Percentiles rank a stretch among this genome's conserved stretches.
These are phyloP conservation scores for Epinephelus moara DNA, from an alignment of 2,113 vertebrate species.

Conservation along the genomic window DNA sequence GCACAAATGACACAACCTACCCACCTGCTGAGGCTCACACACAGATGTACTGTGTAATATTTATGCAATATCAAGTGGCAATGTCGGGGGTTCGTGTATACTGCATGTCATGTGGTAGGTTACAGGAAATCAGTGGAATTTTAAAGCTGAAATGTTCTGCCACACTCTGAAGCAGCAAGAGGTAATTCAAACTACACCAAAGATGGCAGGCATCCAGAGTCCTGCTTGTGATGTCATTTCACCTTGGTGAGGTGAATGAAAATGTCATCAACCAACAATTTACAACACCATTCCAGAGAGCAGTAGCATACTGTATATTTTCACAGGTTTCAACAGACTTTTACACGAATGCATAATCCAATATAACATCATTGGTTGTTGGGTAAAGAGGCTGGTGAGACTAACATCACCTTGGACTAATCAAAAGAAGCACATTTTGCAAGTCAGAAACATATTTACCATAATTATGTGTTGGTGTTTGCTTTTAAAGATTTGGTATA, in stretches of 20 bases:
- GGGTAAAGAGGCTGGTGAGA: neutral
- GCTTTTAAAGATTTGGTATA: neutral
- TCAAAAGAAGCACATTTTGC: neutral
- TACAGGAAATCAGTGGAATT: neutral
- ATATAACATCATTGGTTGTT: neutral
- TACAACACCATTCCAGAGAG: neutral
- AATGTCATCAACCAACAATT: neutral
- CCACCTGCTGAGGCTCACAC: neutral
- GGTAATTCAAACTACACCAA: neutral
- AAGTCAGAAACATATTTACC: neutral
- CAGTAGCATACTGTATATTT: neutral
- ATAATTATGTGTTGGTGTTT: neutral
- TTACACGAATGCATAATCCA: neutral
- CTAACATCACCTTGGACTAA: neutral
- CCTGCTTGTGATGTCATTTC: neutral
- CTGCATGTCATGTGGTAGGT: neutral
- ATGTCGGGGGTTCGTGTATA: neutral
- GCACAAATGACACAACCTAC: neutral
- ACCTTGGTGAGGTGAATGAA: neutral
- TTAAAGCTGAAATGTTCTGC: neutral
- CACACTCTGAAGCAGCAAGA: neutral
- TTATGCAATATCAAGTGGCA: neutral
- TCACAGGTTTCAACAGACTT: neutral
- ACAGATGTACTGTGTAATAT: neutral
- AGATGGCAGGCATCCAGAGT: neutral